phyloP scores from a whole-genome alignment of 1,140 invertebrate genomes.

The Galendromus occidentalis region DNA sequence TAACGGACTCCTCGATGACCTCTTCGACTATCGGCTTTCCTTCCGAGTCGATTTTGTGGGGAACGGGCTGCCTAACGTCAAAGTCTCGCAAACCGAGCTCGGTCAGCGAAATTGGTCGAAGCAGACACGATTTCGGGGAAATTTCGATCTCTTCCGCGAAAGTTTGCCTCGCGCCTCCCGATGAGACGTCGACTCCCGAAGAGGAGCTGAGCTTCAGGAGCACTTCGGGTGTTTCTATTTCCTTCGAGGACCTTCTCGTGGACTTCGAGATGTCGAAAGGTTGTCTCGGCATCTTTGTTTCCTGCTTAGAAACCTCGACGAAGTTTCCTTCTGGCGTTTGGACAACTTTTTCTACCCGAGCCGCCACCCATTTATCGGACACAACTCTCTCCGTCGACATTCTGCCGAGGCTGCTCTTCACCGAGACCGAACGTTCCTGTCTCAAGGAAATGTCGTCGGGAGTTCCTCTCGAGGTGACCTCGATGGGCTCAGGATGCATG shows the following conservation, averaged over 20 bases:
- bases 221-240: background rate
- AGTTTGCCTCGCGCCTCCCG: background rate
- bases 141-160: background rate
- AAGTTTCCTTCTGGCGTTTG: background rate
- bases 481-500: too few species aligned
- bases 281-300: background rate
- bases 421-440: too few species aligned
- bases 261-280: too few species aligned
- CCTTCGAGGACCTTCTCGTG: background rate
- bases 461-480: too few species aligned
- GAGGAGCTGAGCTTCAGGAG: background rate
- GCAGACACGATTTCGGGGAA: background rate
- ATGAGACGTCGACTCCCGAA: background rate
- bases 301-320: background rate
- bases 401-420: too few species aligned
- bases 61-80: background rate
- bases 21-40: background rate
- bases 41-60: background rate
- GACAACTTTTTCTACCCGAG: background rate
- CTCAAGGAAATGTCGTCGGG: too few species aligned
- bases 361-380: background rate
- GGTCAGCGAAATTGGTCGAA: background rate
- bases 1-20: background rate
- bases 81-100: background rate
- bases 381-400: too few species aligned